Percentiles rank a stretch among this genome's conserved stretches.
phyloP scores from a whole-genome alignment of 1,140 invertebrate genomes.

The Drosophila saltans region DNA sequence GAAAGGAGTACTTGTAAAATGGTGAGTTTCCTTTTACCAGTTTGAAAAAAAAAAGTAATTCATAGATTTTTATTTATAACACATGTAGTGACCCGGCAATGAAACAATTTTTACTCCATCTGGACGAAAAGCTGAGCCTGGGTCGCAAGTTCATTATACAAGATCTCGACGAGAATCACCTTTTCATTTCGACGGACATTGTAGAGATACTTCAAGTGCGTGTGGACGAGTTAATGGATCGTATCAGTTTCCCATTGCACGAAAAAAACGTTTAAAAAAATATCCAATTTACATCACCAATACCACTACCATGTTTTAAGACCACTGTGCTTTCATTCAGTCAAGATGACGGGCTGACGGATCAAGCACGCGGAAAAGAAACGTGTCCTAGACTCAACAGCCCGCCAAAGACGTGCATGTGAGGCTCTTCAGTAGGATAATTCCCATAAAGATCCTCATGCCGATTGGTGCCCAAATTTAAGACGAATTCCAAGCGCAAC shows the following conservation, averaged over 20 bases:
- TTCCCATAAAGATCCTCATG: slow-evolving; percentile 98
- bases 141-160: slow-evolving; percentile 98
- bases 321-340: slow-evolving; percentile 6
- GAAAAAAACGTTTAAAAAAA: slow-evolving; percentile 89
- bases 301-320: slow-evolving; percentile 16
- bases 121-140: slow-evolving; percentile 96
- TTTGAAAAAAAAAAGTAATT: too few species aligned
- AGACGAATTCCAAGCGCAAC: slow-evolving; percentile 89
- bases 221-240: slow-evolving; percentile 98
- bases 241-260: slow-evolving; percentile 93
- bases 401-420: slow-evolving; percentile 91
- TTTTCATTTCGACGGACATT: slow-evolving; percentile 97
- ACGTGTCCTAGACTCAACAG: slow-evolving; percentile 94
- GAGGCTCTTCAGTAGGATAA: slow-evolving; percentile 98
- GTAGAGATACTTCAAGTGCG: slow-evolving; percentile 93
- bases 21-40: slow-evolving; percentile 75
- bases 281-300: slow-evolving; percentile 1
- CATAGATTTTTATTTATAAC: too few species aligned
- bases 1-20: slow-evolving; percentile 94
- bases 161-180: slow-evolving; percentile 97
- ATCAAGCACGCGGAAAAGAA: slow-evolving; percentile 91
- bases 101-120: slow-evolving; percentile 98
- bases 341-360: slow-evolving; percentile 87
- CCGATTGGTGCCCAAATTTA: slow-evolving; percentile 96
- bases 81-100: slow-evolving; percentile 96